Conservation (phyloP, 2,888 invertebrate genomes). For the Meandrusa payeni region DNA sequence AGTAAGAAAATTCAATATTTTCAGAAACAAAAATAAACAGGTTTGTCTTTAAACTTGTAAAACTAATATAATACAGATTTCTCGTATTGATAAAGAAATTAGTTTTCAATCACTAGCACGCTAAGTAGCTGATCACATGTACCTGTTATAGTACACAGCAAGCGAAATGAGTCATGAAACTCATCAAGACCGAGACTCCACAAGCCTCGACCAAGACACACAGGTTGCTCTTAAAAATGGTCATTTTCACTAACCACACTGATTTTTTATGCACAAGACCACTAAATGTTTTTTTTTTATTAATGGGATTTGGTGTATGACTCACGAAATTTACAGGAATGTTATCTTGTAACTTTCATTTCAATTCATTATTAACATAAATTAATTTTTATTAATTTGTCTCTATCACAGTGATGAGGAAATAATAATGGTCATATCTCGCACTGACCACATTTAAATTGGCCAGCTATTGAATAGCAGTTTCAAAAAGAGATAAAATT, state of each 20-base stretch:
- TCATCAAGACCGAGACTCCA: slow-evolving; percentile 42
- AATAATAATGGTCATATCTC: too few relatives aligned
- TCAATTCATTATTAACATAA: too few relatives aligned
- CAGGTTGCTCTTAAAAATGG: slow-evolving; percentile 45
- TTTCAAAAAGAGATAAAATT: too few relatives aligned
- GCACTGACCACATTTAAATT: too few relatives aligned
- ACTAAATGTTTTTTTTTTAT: not conserved
- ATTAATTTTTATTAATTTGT: too few relatives aligned
- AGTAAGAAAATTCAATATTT: not conserved
- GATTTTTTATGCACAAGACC: slow-evolving; percentile 9
- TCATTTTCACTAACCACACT: slow-evolving; percentile 32
- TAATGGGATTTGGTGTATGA: too few relatives aligned
- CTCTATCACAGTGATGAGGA: too few relatives aligned
- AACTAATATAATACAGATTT: not conserved
- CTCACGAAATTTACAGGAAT: too few relatives aligned
- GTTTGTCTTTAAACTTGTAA: slow-evolving; percentile 10
- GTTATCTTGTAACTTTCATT: too few relatives aligned
- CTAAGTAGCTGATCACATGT: slow-evolving; percentile 19
- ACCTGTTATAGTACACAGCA: slow-evolving; percentile 22
- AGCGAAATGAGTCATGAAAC: slow-evolving; percentile 48
- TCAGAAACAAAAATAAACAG: slow-evolving; percentile 7
- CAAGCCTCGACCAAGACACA: slow-evolving; percentile 42
- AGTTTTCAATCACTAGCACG: slow-evolving; percentile 27
- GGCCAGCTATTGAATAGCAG: too few relatives aligned
- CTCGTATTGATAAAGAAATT: slow-evolving; percentile 8